Evolutionary conservation across 2,113 vertebrate species (phyloP).

Genomic region (Macroglossus sobrinus): DNA sequence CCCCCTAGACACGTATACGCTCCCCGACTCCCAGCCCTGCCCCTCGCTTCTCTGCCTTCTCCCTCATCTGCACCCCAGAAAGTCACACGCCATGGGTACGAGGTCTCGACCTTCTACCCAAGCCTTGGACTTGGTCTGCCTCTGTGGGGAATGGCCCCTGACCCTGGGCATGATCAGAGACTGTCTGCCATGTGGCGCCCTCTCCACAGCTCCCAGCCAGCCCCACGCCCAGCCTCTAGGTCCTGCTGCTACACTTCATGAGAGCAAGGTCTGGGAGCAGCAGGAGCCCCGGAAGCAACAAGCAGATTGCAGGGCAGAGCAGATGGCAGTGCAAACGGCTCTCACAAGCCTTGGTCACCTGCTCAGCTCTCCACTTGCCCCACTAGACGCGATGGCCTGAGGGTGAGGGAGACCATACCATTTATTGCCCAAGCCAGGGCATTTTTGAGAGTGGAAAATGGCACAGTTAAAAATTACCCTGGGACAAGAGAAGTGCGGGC

Average conservation of each 20-base stretch:
- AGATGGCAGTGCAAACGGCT: neutral
- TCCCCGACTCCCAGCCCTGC: neutral
- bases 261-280: too few species aligned
- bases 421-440: fast-evolving
- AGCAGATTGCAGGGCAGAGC: neutral
- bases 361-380: neutral
- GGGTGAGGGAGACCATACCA: too few species aligned
- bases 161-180: fast-evolving
- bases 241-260: neutral
- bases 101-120: neutral
- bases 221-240: neutral
- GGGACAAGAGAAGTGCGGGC: neutral
- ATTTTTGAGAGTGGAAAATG: neutral
- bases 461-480: too few species aligned
- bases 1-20: neutral
- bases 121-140: neutral
- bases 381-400: fast-evolving
- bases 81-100: fast-evolving
- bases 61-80: neutral
- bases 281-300: too few species aligned
- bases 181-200: neutral
- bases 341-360: neutral
- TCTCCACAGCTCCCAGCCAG: neutral
- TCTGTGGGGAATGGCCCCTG: neutral
- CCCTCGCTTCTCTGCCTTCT: neutral